Percentiles rank a stretch among this genome's conserved stretches.
Evolutionary conservation across 2,113 vertebrate genomes (phyloP).

Genomic region (Apteryx owenii): DNA sequence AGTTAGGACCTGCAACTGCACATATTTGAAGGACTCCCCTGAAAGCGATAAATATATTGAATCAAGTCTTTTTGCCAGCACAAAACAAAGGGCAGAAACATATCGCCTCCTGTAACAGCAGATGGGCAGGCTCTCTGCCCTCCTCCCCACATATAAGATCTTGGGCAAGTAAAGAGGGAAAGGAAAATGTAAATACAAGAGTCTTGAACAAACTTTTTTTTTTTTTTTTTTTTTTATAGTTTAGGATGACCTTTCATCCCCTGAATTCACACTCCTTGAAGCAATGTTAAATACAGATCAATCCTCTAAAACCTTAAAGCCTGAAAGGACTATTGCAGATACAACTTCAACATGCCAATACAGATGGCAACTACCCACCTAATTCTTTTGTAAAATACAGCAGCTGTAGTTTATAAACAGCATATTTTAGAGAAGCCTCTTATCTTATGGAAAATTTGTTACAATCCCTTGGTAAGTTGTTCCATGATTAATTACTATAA

Average conservation of each 20-base stretch:
- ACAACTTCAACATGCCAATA: background rate
- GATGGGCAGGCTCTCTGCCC: background rate
- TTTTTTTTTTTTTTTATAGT: background rate
- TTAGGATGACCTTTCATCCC: background rate
- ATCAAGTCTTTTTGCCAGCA: background rate
- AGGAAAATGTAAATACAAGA: background rate
- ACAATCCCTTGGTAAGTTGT: background rate
- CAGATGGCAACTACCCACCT: background rate
- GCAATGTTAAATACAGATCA: background rate
- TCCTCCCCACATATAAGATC: background rate
- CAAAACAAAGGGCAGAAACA: background rate
- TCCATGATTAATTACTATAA: constrained; percentile 1
- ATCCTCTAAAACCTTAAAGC: background rate
- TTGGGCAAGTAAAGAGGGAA: background rate
- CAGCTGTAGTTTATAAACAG: background rate
- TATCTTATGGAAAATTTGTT: constrained; percentile 21
- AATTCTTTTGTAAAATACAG: background rate
- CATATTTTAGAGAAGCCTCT: background rate
- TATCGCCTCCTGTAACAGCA: background rate
- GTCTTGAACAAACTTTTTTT: background rate
- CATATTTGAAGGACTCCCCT: background rate
- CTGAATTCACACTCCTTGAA: background rate
- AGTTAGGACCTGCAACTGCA: background rate
- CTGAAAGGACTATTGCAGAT: background rate
- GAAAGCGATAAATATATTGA: background rate